Evolutionary conservation across 35 echinoderm and acorn worm species (phyloP).

Genomic region (Hemicentrotus pulcherrimus): DNA sequence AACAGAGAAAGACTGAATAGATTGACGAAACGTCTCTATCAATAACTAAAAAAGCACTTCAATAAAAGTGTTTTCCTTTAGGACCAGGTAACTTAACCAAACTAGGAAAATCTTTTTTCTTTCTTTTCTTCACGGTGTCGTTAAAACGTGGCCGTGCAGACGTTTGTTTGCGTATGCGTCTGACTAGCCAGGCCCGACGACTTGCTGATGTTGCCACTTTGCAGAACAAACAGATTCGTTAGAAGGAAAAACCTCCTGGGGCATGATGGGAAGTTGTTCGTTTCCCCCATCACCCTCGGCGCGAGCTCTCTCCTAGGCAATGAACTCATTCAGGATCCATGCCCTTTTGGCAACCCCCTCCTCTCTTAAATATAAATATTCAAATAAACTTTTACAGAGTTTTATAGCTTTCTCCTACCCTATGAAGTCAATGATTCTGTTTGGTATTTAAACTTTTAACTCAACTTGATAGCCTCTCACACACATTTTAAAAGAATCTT

Average conservation of each 20-base stretch:
- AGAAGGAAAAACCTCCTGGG: conserved; percentile 8
- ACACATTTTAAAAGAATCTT: no score
- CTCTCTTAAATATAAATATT: no score
- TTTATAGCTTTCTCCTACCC: no score
- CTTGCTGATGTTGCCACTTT: conserved; percentile 10
- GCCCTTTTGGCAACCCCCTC: background rate
- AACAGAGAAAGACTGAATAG: background rate
- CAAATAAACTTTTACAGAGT: no score
- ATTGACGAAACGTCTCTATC: background rate
- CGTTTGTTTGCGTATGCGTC: background rate
- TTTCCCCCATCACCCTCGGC: background rate
- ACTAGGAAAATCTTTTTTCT: background rate
- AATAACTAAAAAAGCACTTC: background rate
- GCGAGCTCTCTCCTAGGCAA: background rate
- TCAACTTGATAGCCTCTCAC: no score
- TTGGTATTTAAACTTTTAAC: no score
- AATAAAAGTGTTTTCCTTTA: background rate
- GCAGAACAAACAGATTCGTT: conserved; percentile 12
- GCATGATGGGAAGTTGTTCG: conserved; percentile 16
- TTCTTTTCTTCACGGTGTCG: background rate
- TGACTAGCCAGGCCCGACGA: background rate
- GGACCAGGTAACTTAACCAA: background rate
- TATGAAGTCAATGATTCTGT: no score
- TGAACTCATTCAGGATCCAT: background rate
- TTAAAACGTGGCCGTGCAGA: background rate